Base-by-base conservation (phyloP, 1,140 invertebrate genomes). In the Ceratitis capitata region DNA sequence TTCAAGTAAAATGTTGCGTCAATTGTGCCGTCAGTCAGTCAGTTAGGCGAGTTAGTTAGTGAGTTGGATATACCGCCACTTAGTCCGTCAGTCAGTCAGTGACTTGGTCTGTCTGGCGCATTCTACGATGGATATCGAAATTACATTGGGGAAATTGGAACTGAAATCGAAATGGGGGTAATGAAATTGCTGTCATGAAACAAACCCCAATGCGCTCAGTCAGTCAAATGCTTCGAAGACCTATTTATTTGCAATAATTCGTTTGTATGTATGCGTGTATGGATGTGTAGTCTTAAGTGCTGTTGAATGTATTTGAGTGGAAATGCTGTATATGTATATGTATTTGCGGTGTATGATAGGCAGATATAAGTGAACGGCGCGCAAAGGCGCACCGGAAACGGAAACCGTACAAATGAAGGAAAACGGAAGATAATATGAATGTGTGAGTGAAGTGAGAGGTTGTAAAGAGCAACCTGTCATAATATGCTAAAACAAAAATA, bases 151-250 rank as follows among this genome's bases (percentile, higher is more conserved):
- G 69, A 78, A 78, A 78, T 78, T 78, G 69, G 26, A 78, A 45
- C 69, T 78, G 35, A 78, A 78, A 78, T 78, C 42, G 69, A 78
- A 78, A 78, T 78, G 69, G 69, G 69, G 69, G 69, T 78, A 78
- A 78, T 78, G 69, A 78, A 78, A 78, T 78, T 78, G 69, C 69
- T 78, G 69, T 78, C 69, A 78, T 78, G 69, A 78, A 78, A 78
- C 69, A 78, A 45, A 78, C 69, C 69, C 69, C n/a, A 42, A 19
- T 23, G 9, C 69, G n/a, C 42, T 23, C 69, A 78, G 39, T 78
- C n/a, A 12, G 5, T 47, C 51, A 78, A 78, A 23, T 78, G 69
- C 69, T 74, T 5, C 39, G 19, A 5, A 45, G n/a, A 2, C 1
- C 51, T 23, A 9, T 53, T 56, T 56, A 56, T 56, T 56, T 56